Evolutionary conservation across 2,888 invertebrate species (phyloP).

Genomic region (Ophioninae sp.): DNA sequence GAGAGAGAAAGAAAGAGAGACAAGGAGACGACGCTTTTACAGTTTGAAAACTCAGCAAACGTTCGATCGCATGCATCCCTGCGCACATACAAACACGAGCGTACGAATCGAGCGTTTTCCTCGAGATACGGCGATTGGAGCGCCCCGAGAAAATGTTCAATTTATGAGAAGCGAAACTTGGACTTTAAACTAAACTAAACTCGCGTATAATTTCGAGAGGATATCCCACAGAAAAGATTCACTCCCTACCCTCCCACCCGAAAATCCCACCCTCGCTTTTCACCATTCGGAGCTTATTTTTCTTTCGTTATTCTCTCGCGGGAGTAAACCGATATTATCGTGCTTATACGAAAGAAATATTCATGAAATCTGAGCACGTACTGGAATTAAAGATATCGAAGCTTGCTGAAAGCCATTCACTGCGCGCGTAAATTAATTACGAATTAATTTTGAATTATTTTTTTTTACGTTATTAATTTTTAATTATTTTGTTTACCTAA

Average conservation of each 20-base stretch:
- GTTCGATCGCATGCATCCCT: conserved; percentile 53
- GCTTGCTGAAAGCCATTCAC: no score
- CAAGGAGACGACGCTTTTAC: conserved; percentile 35
- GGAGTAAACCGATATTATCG: background rate
- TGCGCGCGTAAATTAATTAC: no score
- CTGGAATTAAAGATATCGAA: no score
- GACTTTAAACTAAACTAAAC: conserved; percentile 22
- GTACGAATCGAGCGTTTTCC: background rate
- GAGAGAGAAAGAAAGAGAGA: background rate
- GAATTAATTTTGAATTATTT: no score
- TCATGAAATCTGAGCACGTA: no score
- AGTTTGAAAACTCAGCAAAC: conserved; percentile 57
- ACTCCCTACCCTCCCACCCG: background rate
- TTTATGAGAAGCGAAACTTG: conserved; percentile 49
- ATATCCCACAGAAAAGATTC: conserved; percentile 20
- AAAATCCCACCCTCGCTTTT: no score
- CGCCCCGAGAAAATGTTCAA: conserved; percentile 42
- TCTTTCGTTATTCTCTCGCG: conserved; percentile 1
- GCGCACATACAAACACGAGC: conserved; percentile 20
- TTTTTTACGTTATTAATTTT: no score
- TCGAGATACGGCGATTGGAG: conserved; percentile 3
- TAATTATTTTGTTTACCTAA: no score
- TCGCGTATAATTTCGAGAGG: conserved; percentile 52
- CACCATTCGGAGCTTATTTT: background rate
- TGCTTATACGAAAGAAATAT: background rate